Conservation (phyloP, 2,113 vertebrate species). For the Sinocyclocheilus rhinocerous region DNA sequence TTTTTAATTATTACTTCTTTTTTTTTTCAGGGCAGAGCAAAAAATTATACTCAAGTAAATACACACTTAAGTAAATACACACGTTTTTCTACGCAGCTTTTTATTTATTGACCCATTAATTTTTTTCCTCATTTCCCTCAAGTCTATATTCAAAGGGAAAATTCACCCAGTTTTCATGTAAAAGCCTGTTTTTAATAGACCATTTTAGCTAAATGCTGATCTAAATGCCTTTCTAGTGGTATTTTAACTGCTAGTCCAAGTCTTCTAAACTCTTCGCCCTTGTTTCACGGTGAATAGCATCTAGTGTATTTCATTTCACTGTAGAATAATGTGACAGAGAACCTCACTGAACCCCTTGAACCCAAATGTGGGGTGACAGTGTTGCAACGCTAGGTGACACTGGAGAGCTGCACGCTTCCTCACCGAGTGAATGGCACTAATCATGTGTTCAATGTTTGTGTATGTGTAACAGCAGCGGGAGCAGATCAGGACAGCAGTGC, state of each 20-base stretch:
- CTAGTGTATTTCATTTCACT: slow-evolving; percentile 30
- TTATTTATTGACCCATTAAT: not conserved
- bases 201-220: not conserved
- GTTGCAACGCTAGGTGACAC: slow-evolving; percentile 54
- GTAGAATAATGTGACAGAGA: slow-evolving; percentile 30
- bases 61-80: not conserved
- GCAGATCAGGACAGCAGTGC: slow-evolving; percentile 13
- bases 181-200: not conserved
- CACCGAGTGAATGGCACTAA: slow-evolving; percentile 38
- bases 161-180: not conserved
- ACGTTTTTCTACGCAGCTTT: not conserved
- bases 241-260: not conserved
- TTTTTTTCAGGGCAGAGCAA: not conserved
- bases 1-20: too few species aligned
- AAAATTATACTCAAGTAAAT: not conserved
- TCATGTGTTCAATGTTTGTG: slow-evolving; percentile 44
- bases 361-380: slow-evolving; percentile 42
- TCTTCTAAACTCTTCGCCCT: not conserved
- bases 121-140: not conserved
- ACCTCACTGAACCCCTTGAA: slow-evolving; percentile 51
- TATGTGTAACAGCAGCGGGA: slow-evolving; percentile 15
- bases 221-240: not conserved
- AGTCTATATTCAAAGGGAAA: not conserved
- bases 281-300: slow-evolving; percentile 29
- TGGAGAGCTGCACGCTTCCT: slow-evolving; percentile 41